Percentiles rank a stretch among this genome's conserved stretches.
Conservation (phyloP, 1,140 invertebrate genomes). For the Brachionus koreanus region DNA sequence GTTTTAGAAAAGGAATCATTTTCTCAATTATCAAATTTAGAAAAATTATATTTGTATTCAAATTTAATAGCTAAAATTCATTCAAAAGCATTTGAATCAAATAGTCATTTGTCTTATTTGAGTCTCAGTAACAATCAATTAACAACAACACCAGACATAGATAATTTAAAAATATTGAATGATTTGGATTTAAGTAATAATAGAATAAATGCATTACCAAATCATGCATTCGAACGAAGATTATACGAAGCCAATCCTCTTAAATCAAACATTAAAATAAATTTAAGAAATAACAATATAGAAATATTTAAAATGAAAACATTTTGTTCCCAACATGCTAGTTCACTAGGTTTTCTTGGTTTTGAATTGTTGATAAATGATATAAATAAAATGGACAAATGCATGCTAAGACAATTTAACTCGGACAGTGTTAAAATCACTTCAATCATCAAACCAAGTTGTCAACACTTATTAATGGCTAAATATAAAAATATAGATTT, state of each 20-base stretch:
- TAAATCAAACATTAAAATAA: not conserved
- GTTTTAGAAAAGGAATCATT: not conserved
- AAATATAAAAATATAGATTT: not conserved
- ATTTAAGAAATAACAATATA: not conserved
- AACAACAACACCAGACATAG: conserved; percentile 11
- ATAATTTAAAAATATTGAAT: not conserved
- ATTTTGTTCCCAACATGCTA: not conserved
- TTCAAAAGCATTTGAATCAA: not conserved
- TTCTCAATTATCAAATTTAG: not conserved
- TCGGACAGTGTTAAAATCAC: not conserved
- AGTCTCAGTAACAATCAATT: not conserved
- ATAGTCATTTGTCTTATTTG: not conserved
- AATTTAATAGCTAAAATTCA: not conserved
- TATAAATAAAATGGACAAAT: not conserved
- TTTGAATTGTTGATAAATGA: not conserved
- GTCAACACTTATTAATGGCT: not conserved
- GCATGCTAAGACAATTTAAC: not conserved
- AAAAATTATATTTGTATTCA: not conserved
- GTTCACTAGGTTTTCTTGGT: not conserved
- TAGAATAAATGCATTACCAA: not conserved
- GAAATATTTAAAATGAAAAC: not conserved
- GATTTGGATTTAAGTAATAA: not conserved
- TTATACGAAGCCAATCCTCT: not conserved
- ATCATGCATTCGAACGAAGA: not conserved
- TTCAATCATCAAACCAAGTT: not conserved